Percentiles rank a stretch among this genome's conserved stretches.
phyloP scores from a whole-genome alignment of 2,113 vertebrate genomes.

The Sardina pilchardus region DNA sequence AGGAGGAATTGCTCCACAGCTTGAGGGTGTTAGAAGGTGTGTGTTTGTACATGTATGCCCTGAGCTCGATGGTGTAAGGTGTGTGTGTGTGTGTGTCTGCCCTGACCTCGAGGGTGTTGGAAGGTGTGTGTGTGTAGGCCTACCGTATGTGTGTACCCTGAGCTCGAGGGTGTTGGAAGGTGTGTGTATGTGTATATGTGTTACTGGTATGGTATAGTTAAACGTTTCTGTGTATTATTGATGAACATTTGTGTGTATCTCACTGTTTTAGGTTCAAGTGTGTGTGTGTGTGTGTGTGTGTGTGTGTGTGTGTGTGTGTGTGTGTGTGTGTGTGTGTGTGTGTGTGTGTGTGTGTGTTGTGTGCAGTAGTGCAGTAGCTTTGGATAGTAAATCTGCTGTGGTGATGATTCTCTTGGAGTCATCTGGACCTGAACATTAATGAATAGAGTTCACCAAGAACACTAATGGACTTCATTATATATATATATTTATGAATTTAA shows the following conservation, averaged over 20 bases:
- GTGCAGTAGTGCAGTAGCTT: neutral
- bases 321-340: neutral
- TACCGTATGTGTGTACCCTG: too few relatives aligned
- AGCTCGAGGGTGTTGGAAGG: too few relatives aligned
- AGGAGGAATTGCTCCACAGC: too few relatives aligned
- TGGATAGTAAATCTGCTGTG: too few relatives aligned
- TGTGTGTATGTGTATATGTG: too few relatives aligned
- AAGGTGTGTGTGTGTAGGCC: constrained; percentile 16
- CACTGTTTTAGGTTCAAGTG: neutral
- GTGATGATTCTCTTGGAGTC: neutral
- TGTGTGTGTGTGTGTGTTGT: neutral
- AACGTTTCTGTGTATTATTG: neutral
- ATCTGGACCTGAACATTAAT: neutral
- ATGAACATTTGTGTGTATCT: neutral
- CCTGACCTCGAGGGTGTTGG: too few relatives aligned
- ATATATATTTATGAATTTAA: too few relatives aligned
- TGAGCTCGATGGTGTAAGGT: too few relatives aligned
- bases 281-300: neutral
- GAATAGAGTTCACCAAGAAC: neutral
- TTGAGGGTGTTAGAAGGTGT: too few relatives aligned
- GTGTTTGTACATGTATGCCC: too few relatives aligned
- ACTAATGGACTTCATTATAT: neutral
- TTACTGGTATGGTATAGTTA: too few relatives aligned
- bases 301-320: neutral
- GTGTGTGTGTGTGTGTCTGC: too few relatives aligned